Base-by-base conservation (phyloP, 1,140 invertebrate species). In the Drosophila tani region DNA sequence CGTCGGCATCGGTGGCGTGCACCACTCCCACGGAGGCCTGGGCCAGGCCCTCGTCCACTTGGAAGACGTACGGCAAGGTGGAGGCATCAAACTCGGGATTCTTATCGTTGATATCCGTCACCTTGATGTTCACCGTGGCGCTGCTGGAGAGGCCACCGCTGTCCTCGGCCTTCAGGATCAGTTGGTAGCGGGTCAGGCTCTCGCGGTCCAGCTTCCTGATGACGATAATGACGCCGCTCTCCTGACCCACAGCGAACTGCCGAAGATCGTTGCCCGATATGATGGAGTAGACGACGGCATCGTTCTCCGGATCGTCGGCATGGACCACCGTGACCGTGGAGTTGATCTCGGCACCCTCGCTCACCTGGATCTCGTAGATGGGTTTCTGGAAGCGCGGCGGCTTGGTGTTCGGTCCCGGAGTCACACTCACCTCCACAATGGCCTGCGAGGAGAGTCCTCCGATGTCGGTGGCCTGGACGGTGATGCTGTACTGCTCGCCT, bases 51-150 rank as follows among this genome's bases (percentile, higher is more conserved):
- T 98, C 97, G 86, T 96, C 96, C 0, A 98, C 96, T 11, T 95
- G 93, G 91, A 98, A 98, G 21, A 95, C 94, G 81, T 98, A 98
- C 0, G 96, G 96, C 45, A 95, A 79, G 5, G 93, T 93, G 12
- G 93, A 93, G 29, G 95, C 95, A 7, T 96, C 94, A 88, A 98
- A 98, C 77, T 96, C 96, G 0, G 96, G 96, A 93, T 96, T 98
- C 74, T 98, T 97, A 81, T 98, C 97, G 83, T 98, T 98, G 41
- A 98, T 97, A 85, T 98, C 97, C 1, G 96, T 97, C 0, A 98
- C 96, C 88, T 96, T 96, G 19, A 98, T 97, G 82, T 97, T 97
- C 0, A 98, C 96, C 2, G 96, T 97, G 0, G 96, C 96, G 2
- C 96, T 97, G 70, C 95, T 97, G 1, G 95, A 96, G 29, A 98